Evolutionary conservation across 2,113 vertebrate species (phyloP), one percentile per base, ranked within the genome.

Genomic region (Callaeas wilsoni): DNA sequence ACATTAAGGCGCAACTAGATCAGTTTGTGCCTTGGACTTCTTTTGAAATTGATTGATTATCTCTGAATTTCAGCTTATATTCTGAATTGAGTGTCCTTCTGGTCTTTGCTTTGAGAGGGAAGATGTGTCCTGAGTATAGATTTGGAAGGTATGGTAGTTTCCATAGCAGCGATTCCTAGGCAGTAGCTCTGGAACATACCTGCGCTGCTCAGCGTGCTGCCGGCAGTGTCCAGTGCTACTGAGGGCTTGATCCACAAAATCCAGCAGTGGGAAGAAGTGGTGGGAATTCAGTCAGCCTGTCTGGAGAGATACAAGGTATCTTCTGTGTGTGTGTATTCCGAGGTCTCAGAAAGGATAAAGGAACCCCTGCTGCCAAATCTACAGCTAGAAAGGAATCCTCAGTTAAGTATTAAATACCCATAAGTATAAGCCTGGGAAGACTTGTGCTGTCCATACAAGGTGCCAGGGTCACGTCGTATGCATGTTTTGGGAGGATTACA

Each of bases 141-240:
- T 29, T 65, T 73, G 59, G 63, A 57, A 89, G 49, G 37, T 50
- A 4, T 5, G 25, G 39, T 35, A 19, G 57, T 33, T 56, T 85
- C 25, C 0, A 2, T 37, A 88, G 81, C 62, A 68, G 87, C 5
- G 0, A 9, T 84, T 41, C 8, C 4, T 42, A 22, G 73, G 73
- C n/a, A 47, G 32, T 35, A 69, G 23, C 59, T 84, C 71, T 60
- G 47, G 25, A 81, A 59, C 2, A 0, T 50, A 59, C 35, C 68
- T 50, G 14, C 16, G 2, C 26, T 46, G 29, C 52, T 84, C 0
- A 1, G 39, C 0, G 0, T 42, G 42, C 55, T 93, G 6, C 39
- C 73, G 52, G 75, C 49, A 13, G 21, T 39, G 79, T 27, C 47
- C 57, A 15, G 35, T 46, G 65, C 57, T 65, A 5, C 55, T 27